Evolutionary conservation across 2,888 invertebrate genomes (phyloP).

Genomic region (Tubiluchus corallicola): DNA sequence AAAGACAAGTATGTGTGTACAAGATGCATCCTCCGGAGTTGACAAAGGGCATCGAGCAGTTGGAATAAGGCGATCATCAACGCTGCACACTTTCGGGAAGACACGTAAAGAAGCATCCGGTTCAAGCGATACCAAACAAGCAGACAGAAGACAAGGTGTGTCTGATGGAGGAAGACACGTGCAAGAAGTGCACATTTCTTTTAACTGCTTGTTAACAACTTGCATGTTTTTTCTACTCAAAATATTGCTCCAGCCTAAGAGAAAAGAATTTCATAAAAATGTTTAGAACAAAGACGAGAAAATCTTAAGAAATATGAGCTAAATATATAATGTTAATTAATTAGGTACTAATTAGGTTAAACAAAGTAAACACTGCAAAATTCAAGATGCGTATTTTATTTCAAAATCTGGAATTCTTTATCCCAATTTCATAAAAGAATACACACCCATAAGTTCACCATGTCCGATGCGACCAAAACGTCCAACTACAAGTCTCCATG

Average conservation of each 20-base stretch:
- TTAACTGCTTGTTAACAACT: conserved; percentile 65
- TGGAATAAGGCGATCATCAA: conserved; percentile 69
- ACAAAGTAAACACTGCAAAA: too few relatives aligned
- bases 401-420: too few relatives aligned
- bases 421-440: too few relatives aligned
- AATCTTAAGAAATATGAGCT: too few relatives aligned
- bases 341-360: too few relatives aligned
- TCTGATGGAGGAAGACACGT: conserved; percentile 51
- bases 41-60: conserved; percentile 59
- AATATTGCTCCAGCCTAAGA: conserved; percentile 70
- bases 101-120: conserved; percentile 60
- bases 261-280: conserved; percentile 9
- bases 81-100: conserved; percentile 61
- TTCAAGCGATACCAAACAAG: conserved; percentile 91
- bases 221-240: conserved; percentile 73
- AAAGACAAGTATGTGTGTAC: conserved; percentile 94
- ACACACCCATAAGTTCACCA: conserved; percentile 71
- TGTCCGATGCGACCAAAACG: conserved; percentile 90
- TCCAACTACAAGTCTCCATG: conserved; percentile 91
- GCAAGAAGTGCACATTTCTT: conserved; percentile 79
- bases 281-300: too few relatives aligned
- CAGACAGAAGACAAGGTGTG: conserved; percentile 79
- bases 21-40: conserved; percentile 87
- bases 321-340: too few relatives aligned
- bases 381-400: too few relatives aligned